A percentile compares a stretch with the other conserved stretches of the same genome.
phyloP scores from a whole-genome alignment of 1,140 invertebrate genomes.

The Lepidurus apus region DNA sequence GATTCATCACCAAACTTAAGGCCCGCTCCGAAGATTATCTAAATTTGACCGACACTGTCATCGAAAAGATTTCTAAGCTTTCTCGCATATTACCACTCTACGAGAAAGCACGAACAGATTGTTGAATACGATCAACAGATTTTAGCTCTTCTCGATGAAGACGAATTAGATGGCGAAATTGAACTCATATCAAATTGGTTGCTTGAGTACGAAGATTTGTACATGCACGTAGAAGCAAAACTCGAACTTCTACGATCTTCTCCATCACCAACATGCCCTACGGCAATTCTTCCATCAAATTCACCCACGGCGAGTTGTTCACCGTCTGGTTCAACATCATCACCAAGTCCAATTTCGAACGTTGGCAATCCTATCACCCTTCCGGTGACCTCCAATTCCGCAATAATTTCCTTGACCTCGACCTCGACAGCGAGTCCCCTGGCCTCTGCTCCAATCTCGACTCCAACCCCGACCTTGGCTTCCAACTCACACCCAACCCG shows the following conservation, averaged over 20 bases:
- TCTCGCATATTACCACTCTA: not conserved
- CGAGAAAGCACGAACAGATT: not conserved
- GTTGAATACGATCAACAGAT: not conserved
- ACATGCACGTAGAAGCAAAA: not conserved
- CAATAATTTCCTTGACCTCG: not conserved
- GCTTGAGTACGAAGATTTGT: not conserved
- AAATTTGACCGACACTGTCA: too few relatives aligned
- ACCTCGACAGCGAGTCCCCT: not conserved
- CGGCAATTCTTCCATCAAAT: not conserved
- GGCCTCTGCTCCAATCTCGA: not conserved
- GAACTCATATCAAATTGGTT: not conserved
- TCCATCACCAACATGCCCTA: not conserved
- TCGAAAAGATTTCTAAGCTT: not conserved
- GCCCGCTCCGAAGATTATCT: too few relatives aligned
- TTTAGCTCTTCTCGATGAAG: not conserved
- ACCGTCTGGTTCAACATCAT: too few relatives aligned
- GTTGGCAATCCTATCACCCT: not conserved
- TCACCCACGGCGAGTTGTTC: too few relatives aligned
- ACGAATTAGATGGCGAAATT: not conserved
- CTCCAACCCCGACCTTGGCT: not conserved
- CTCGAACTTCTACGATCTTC: not conserved
- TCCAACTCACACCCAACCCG: not conserved
- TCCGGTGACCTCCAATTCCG: not conserved
- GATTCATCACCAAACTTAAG: too few relatives aligned
- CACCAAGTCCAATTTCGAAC: too few relatives aligned